These are phyloP conservation scores for Anthopleura sola DNA, from an alignment of 64 coral and sea anemone species.

Conservation along the genomic window DNA sequence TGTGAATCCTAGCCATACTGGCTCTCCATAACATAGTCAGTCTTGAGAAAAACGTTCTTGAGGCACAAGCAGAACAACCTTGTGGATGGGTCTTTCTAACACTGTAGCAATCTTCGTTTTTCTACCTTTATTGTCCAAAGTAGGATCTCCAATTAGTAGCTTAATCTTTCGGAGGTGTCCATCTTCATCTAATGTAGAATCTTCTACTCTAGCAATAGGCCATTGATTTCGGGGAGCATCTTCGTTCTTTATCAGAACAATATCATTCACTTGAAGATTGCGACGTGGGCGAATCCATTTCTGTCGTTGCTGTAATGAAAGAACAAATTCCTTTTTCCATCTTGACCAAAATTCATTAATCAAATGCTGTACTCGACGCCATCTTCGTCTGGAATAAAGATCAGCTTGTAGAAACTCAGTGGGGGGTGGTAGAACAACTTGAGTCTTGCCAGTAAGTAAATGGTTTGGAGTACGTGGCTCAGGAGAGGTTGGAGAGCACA, in stretches of 20 bases:
- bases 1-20: no score
- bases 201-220: background rate
- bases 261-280: background rate
- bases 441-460: background rate
- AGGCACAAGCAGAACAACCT: no score
- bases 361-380: background rate
- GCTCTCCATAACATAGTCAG: no score
- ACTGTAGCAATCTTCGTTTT: no score
- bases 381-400: background rate
- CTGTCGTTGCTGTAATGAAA: background rate
- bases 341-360: background rate
- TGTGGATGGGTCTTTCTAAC: no score
- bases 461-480: constrained; percentile 2
- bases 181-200: no score
- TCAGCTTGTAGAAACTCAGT: background rate
- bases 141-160: no score
- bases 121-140: no score
- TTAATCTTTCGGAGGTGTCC: no score
- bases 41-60: no score
- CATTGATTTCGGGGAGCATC: background rate
- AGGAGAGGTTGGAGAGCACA: background rate
- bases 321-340: background rate
- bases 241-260: background rate
- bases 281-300: background rate
- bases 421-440: background rate